Evolutionary conservation across 2,888 invertebrate species (phyloP).

Genomic region (Melipona bicolor): DNA sequence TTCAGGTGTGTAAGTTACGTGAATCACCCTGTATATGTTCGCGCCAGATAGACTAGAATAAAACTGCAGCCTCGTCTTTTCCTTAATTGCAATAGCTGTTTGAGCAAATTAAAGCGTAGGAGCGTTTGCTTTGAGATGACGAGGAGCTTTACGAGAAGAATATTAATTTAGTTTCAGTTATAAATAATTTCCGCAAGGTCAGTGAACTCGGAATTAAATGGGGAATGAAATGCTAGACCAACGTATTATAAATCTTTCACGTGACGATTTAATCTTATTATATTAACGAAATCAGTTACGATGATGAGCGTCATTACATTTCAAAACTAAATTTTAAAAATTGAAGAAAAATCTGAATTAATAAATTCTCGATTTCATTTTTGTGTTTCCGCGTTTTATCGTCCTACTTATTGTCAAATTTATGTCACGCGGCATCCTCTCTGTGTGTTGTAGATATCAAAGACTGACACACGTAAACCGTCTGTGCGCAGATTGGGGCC

Average conservation of each 20-base stretch:
- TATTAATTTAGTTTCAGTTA: neutral
- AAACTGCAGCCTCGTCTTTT: constrained; percentile 21
- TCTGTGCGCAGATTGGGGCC: constrained; percentile 83
- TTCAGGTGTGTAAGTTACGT: too few species aligned
- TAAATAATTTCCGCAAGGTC: neutral
- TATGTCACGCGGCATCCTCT: constrained; percentile 49
- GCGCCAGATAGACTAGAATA: neutral
- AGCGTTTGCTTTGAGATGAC: neutral
- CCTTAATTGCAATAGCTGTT: constrained; percentile 23
- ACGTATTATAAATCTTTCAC: neutral
- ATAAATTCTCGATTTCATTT: neutral
- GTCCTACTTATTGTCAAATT: neutral
- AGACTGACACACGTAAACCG: constrained; percentile 84
- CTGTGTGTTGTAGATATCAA: constrained; percentile 81
- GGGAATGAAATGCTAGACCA: too few species aligned
- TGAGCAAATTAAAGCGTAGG: neutral
- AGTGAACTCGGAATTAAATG: neutral
- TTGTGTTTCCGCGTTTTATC: neutral
- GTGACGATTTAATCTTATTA: neutral
- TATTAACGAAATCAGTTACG: neutral
- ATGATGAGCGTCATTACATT: too few species aligned
- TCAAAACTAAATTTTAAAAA: neutral
- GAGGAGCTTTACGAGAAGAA: neutral
- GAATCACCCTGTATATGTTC: neutral
- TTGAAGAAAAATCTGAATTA: neutral